These are phyloP conservation scores for Balaenoptera acutorostrata DNA, from an alignment of 2,113 vertebrate genomes.

Conservation along the genomic window DNA sequence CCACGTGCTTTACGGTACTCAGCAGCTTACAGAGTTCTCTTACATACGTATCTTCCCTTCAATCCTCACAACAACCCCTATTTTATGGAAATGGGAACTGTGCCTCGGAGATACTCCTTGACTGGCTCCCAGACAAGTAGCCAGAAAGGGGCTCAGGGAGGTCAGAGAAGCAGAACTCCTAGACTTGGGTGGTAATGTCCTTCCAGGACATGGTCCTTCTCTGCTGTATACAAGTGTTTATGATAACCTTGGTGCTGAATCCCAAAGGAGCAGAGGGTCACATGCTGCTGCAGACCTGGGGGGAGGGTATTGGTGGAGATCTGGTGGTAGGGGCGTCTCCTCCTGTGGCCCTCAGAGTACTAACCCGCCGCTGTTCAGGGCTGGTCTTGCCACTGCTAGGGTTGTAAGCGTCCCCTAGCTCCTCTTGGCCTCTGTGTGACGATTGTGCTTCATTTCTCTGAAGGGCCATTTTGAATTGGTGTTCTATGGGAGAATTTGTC, in stretches of 20 bases:
- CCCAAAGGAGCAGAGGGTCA: background rate
- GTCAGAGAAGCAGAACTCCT: background rate
- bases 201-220: background rate
- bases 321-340: background rate
- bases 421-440: background rate
- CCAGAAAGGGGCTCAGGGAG: background rate
- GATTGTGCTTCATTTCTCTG: background rate
- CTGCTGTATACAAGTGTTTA: background rate
- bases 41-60: background rate
- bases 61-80: background rate
- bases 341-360: background rate
- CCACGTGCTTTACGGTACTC: background rate
- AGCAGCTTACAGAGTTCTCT: background rate
- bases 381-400: background rate
- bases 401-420: background rate
- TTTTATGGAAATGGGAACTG: background rate
- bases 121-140: background rate
- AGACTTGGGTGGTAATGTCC: background rate
- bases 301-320: background rate
- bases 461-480: background rate
- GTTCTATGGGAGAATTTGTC: background rate
- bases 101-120: background rate
- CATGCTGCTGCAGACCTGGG: background rate
- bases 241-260: background rate
- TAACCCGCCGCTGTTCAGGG: background rate